Evolutionary conservation across 2,113 vertebrate species (phyloP), one percentile per base, ranked within the genome.

Genomic region (Cinclus mexicanus): DNA sequence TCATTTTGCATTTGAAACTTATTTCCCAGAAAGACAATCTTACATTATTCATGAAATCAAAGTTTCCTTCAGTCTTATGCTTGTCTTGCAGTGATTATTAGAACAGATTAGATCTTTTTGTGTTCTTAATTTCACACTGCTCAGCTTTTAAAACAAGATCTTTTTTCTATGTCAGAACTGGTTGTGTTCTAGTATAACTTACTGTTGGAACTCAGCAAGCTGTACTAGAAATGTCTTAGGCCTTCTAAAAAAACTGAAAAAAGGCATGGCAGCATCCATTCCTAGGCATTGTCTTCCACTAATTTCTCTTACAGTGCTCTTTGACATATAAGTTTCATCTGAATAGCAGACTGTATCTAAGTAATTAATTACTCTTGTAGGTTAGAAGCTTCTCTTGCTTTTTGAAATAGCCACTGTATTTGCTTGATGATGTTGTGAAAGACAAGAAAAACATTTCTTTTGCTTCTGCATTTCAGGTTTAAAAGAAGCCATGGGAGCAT

Each of bases 391-490:
- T 91, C 53, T 90, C 37, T 47, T 86, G 31, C 37, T 50, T 87
- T 91, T 70, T 88, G n/a, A 92, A 77, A 84, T 68, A 61, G 9
- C 16, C 12, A 19, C 42, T 87, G 17, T 57, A 35, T 79, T 72
- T 82, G n/a, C 57, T 77, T 47, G 35, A 68, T 61, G 75, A 46
- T 50, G 28, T 72, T 0, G 0, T 55, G 57, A 74, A 77, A 88
- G 42, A 74, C 59, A 78, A 82, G 24, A 64, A 93, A 88, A 53
- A 76, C 59, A 41, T 37, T 83, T 33, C 5, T 92, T 95, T 90
- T 94, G 90, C 59, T 97, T 95, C 96, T 98, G n/a, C 84, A 83
- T 97, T 98, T 59, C 97, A 99, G 99, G 98, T 97, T 97, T 98
- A 29, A 98, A 98, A 95, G 99, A 99, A 81, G 93, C 98, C n/a